Base-by-base conservation (phyloP, 2,797 vertebrate genomes). In the Melanotaenia boesemani region DNA sequence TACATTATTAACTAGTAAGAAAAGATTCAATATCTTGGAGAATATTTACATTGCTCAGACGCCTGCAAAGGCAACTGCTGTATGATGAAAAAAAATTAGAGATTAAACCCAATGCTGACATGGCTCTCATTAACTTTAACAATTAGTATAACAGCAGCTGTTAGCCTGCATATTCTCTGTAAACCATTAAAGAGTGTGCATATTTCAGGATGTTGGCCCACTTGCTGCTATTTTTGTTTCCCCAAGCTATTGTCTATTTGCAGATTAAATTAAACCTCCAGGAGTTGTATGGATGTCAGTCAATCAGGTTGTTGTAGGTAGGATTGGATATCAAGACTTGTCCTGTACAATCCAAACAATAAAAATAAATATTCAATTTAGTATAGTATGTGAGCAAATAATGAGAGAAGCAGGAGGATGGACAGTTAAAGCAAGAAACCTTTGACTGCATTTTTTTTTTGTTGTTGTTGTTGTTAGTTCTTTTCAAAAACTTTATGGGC, bases 361-460 rank as follows among this genome's bases (percentile, higher is more conserved):
- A 24, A 1, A 24, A 22, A 24, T 32, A 54, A 52, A 4, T 12
- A 24, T 24, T 54, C 11, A 11, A 54, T 24, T 22, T 54, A 12
- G 10, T 15, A 55, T 16, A 54, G 10, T 10, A 54, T 54, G n/a
- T 0, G 1, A 63, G 28, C 59, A 30, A 48, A 56, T 32, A 60
- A 37, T 76, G 63, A 85, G 34, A 18, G 65, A 70, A 68, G 64
- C 52, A 67, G 20, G 26, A 63, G 64, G 77, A 26, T 55, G 36
- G 55, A 64, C 34, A 64, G 58, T 57, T 76, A 18, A 67, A 36
- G 39, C 18, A 36, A 48, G 57, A 55, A 55, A 82, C 46, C 18
- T 18, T 48, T 48, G 20, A 48, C 20, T 48, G 46, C 18, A 48
- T n/a, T 18, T 46, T 41, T 44, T 44, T 11, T 13, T n/a, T n/a